phyloP scores from a whole-genome alignment of 1,140 invertebrate genomes.

The Magallana angulata region DNA sequence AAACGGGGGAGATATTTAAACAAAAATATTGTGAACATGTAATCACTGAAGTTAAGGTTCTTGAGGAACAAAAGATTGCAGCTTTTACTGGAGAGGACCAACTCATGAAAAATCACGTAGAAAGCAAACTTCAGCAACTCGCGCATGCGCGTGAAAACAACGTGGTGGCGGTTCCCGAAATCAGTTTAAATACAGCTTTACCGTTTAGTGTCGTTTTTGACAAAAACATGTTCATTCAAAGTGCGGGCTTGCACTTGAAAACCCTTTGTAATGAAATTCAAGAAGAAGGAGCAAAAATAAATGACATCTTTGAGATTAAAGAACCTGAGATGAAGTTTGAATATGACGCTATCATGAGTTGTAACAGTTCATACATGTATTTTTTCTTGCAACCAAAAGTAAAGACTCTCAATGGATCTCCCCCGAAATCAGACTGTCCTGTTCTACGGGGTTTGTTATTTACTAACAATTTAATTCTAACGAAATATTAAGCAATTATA shows the following conservation, averaged over 20 bases:
- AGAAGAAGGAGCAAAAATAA: slow-evolving; percentile 37
- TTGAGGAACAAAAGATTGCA: slow-evolving; percentile 26
- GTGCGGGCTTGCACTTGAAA: slow-evolving; percentile 47
- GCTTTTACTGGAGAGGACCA: slow-evolving; percentile 8
- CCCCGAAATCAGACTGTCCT: slow-evolving; percentile 32
- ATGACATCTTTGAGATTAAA: slow-evolving; percentile 46
- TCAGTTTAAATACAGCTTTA: slow-evolving; percentile 37
- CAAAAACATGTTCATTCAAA: slow-evolving; percentile 39
- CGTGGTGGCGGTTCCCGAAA: slow-evolving; percentile 35
- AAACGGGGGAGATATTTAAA: slow-evolving; percentile 47
- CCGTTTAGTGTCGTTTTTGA: slow-evolving; percentile 47
- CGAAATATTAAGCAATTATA: too few species aligned
- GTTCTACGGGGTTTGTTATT: slow-evolving; percentile 38
- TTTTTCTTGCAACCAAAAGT: slow-evolving; percentile 49
- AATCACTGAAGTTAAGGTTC: slow-evolving; percentile 44
- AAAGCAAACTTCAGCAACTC: slow-evolving; percentile 27
- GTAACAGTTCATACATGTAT: slow-evolving; percentile 47
- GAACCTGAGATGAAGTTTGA: slow-evolving; percentile 39
- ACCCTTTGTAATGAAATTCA: slow-evolving; percentile 44
- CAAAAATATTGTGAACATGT: slow-evolving; percentile 49
- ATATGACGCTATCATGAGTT: slow-evolving; percentile 39
- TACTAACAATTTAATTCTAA: too few species aligned
- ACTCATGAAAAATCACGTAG: neutral
- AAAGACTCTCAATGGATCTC: slow-evolving; percentile 7
- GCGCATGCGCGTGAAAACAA: slow-evolving; percentile 43